These are phyloP conservation scores for Drosophila conformis DNA, from an alignment of 2,888 invertebrate species.

Conservation along the genomic window DNA sequence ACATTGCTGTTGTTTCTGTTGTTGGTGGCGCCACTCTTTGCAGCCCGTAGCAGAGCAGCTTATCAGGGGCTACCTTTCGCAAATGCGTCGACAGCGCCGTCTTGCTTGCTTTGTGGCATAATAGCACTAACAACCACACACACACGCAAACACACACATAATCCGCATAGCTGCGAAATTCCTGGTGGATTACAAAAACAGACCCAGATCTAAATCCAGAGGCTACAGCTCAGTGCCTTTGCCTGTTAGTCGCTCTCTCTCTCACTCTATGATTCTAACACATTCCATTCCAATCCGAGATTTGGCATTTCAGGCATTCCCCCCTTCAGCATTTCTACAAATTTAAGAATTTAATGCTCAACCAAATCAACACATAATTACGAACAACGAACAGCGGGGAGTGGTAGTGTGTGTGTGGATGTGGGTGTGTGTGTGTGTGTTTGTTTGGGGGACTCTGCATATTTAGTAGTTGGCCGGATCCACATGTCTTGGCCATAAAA, in stretches of 20 bases:
- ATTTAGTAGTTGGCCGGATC: conserved; percentile 39
- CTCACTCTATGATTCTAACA: conserved; percentile 2
- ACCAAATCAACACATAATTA: conserved; percentile 77
- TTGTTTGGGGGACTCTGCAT: not conserved
- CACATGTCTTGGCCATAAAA: conserved; percentile 77
- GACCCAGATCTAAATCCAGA: conserved; percentile 57
- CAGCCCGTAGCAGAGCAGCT: conserved; percentile 56
- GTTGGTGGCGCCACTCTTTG: conserved; percentile 31
- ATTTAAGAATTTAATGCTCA: conserved; percentile 75
- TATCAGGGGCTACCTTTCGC: conserved; percentile 72
- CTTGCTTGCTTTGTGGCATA: conserved; percentile 69
- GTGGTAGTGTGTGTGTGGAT: too few relatives aligned
- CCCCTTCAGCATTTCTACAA: conserved; percentile 34
- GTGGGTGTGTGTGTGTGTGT: too few relatives aligned
- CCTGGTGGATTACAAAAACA: conserved; percentile 73
- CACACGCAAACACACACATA: conserved; percentile 47
- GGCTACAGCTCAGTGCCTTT: conserved; percentile 33
- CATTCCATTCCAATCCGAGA: conserved; percentile 66
- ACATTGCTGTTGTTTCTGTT: conserved; percentile 30
- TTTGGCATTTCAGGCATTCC: conserved; percentile 69
- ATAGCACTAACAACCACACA: conserved; percentile 47
- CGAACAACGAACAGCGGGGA: conserved; percentile 43
- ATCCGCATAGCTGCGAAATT: conserved; percentile 75
- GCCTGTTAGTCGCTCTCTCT: not conserved
- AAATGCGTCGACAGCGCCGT: conserved; percentile 74